Percentiles rank a stretch among this genome's conserved stretches.
phyloP scores from a whole-genome alignment of 2,888 invertebrate species.

The Tipula lateralis region DNA sequence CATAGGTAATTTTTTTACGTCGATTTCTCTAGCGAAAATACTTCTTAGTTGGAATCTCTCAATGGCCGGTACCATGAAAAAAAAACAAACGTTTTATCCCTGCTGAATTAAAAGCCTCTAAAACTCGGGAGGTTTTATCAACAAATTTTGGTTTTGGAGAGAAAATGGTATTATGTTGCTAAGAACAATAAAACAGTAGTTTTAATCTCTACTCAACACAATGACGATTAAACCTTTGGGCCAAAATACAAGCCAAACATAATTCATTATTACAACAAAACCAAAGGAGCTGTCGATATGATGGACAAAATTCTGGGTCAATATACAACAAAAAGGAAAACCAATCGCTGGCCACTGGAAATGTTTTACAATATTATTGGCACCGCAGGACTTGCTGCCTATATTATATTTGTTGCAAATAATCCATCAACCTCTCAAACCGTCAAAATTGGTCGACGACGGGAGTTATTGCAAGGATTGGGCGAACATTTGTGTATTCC shows the following conservation, averaged over 20 bases:
- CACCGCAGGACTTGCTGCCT: too few species aligned
- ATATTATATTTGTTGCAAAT: too few species aligned
- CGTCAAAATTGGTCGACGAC: too few species aligned
- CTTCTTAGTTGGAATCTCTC: background rate
- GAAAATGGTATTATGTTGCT: background rate
- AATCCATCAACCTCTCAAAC: too few species aligned
- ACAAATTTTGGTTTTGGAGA: too few species aligned
- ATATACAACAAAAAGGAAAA: background rate
- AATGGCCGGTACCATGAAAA: background rate
- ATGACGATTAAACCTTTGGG: background rate
- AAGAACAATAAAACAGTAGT: background rate
- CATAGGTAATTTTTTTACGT: constrained; percentile 29
- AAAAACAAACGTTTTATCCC: background rate
- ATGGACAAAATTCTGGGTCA: background rate
- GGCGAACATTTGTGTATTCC: too few species aligned
- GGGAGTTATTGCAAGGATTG: too few species aligned
- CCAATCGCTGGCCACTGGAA: background rate
- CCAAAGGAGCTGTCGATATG: background rate
- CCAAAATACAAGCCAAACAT: background rate
- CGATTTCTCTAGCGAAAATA: background rate
- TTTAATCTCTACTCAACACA: too few species aligned
- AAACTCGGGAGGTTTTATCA: background rate
- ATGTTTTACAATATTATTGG: background rate
- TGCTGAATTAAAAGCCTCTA: background rate
- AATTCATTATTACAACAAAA: too few species aligned